These are phyloP conservation scores for Synanceia verrucosa DNA, from an alignment of 2,797 vertebrate species.

Conservation along the genomic window DNA sequence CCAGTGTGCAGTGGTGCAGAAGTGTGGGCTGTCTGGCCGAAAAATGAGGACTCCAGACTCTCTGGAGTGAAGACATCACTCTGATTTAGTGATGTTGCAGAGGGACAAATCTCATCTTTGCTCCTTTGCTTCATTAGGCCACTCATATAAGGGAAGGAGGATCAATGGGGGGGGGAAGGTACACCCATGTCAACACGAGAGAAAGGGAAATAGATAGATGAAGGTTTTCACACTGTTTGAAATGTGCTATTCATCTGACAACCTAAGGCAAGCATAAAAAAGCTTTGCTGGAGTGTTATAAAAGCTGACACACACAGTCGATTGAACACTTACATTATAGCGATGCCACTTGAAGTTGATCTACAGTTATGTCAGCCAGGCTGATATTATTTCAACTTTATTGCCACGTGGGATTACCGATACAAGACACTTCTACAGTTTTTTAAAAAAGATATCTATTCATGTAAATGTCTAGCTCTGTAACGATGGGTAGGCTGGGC, in stretches of 20 bases:
- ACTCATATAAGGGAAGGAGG: slow-evolving; percentile 69
- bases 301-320: slow-evolving; percentile 27
- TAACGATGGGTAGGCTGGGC: too few species aligned
- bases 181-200: slow-evolving; percentile 29
- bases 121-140: slow-evolving; percentile 71
- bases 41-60: slow-evolving; percentile 52
- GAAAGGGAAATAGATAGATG: slow-evolving; percentile 38
- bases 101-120: slow-evolving; percentile 60
- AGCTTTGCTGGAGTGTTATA: slow-evolving; percentile 30
- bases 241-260: slow-evolving; percentile 45
- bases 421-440: neutral
- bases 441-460: too few species aligned
- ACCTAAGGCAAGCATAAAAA: slow-evolving; percentile 32
- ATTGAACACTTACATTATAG: slow-evolving; percentile 6
- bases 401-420: neutral
- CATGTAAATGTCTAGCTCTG: too few species aligned
- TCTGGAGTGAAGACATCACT: slow-evolving; percentile 67
- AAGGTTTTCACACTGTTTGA: slow-evolving; percentile 47
- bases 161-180: slow-evolving; percentile 67
- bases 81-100: slow-evolving; percentile 69
- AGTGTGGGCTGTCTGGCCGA: slow-evolving; percentile 40
- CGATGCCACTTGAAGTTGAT: slow-evolving; percentile 26
- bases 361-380: neutral
- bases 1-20: slow-evolving; percentile 17
- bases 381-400: slow-evolving; percentile 7